These are phyloP conservation scores for Slavum lentiscoides DNA, from an alignment of 2,888 invertebrate genomes.

Conservation along the genomic window DNA sequence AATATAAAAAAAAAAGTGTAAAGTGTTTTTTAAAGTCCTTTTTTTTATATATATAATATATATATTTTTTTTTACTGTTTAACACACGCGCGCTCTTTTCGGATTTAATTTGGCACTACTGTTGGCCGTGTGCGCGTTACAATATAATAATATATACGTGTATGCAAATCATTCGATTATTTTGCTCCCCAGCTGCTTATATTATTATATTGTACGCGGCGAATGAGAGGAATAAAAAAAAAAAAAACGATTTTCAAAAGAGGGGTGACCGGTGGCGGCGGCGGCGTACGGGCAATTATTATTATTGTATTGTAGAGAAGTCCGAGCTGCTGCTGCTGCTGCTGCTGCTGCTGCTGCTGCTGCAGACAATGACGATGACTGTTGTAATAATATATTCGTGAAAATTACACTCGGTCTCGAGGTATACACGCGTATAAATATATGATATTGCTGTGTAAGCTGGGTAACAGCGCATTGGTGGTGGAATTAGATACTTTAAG, in stretches of 20 bases:
- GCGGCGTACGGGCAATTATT: constrained; percentile 19
- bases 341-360: no score
- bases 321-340: constrained; percentile 4
- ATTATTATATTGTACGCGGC: neutral
- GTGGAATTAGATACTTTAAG: no score
- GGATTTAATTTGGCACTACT: constrained; percentile 50
- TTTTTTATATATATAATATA: no score
- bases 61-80: no score
- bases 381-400: no score
- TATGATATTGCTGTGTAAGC: no score
- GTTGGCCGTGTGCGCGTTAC: constrained; percentile 3
- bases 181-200: constrained; percentile 18
- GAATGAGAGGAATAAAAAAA: neutral
- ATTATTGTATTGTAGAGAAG: constrained; percentile 14
- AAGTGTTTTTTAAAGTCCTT: no score
- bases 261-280: constrained; percentile 36
- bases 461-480: no score
- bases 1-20: no score
- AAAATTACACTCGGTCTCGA: no score
- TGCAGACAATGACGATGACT: no score
- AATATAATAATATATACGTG: neutral
- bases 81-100: constrained; percentile 2
- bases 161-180: constrained; percentile 45
- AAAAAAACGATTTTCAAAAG: constrained; percentile 43
- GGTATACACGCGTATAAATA: no score